These are phyloP conservation scores for Sebastes nivosus DNA, from an alignment of 2,797 vertebrate genomes.

Conservation along the genomic window DNA sequence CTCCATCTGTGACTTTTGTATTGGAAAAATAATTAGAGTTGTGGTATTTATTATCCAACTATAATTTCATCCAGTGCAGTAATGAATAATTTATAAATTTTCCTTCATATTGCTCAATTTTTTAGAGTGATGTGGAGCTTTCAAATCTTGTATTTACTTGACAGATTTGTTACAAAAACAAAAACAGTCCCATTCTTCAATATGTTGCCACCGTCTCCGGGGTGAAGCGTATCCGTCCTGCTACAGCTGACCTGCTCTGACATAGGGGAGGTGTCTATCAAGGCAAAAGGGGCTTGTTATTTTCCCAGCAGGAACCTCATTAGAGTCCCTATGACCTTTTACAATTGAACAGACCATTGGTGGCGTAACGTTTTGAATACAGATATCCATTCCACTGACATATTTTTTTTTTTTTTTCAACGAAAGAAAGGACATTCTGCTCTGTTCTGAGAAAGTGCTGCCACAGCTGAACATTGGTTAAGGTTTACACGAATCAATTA, in stretches of 20 bases:
- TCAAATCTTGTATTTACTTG: neutral
- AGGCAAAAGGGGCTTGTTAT: constrained; percentile 73
- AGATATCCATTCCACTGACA: constrained; percentile 67
- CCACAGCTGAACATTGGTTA: constrained; percentile 27
- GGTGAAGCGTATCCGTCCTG: constrained; percentile 51
- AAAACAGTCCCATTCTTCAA: neutral
- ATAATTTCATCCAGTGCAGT: neutral
- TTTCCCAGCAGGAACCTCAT: constrained; percentile 77
- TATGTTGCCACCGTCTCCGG: constrained; percentile 2
- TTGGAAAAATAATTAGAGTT: constrained; percentile 15
- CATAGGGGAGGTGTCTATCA: constrained; percentile 53
- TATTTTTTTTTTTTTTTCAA: constrained; percentile 50
- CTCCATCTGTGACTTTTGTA: constrained; percentile 17
- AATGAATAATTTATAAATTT: neutral
- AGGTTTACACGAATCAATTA: constrained; percentile 30
- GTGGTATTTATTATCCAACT: constrained; percentile 9
- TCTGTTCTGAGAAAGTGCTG: constrained; percentile 31
- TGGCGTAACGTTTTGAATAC: constrained; percentile 66
- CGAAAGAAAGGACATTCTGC: constrained; percentile 38
- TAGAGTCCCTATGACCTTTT: constrained; percentile 79
- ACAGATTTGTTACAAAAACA: neutral
- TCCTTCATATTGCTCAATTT: neutral
- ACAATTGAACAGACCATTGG: constrained; percentile 69
- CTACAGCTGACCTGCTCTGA: constrained; percentile 64
- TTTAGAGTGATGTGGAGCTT: neutral